Evolutionary conservation across 2,888 invertebrate species (phyloP).

Genomic region (Andricus curvator): DNA sequence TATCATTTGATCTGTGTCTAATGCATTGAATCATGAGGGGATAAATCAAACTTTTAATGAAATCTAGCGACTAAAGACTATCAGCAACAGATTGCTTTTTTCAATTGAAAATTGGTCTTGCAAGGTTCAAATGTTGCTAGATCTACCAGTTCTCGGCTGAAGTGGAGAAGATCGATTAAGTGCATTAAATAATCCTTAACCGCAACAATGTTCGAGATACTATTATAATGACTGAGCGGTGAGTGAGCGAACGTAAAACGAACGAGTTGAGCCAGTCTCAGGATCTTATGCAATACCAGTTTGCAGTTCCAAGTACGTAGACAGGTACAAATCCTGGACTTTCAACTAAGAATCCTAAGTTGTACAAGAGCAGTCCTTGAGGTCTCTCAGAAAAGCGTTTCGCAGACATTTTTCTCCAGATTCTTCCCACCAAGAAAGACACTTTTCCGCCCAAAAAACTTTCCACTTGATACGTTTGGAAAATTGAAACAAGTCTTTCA

Average conservation of each 20-base stretch:
- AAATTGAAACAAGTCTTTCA: background rate
- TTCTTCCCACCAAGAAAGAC: background rate
- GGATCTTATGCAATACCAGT: conserved; percentile 63
- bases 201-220: conserved; percentile 63
- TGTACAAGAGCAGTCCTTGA: conserved; percentile 43
- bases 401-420: background rate
- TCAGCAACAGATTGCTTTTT: background rate
- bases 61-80: background rate
- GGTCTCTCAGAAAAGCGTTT: conserved; percentile 42
- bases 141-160: background rate
- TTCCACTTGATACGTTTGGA: background rate
- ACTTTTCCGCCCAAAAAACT: background rate
- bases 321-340: conserved; percentile 53
- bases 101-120: conserved; percentile 18
- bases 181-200: conserved; percentile 55
- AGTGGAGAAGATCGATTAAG: conserved; percentile 47
- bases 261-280: conserved; percentile 52
- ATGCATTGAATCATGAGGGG: background rate
- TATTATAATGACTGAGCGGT: conserved; percentile 58
- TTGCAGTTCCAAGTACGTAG: conserved; percentile 55
- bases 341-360: conserved; percentile 49
- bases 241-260: conserved; percentile 58
- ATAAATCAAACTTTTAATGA: background rate
- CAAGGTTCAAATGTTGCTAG: background rate
- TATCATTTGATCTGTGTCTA: background rate